These are phyloP conservation scores for Onychostruthus taczanowskii DNA, from an alignment of 2,113 vertebrate genomes.

Conservation along the genomic window DNA sequence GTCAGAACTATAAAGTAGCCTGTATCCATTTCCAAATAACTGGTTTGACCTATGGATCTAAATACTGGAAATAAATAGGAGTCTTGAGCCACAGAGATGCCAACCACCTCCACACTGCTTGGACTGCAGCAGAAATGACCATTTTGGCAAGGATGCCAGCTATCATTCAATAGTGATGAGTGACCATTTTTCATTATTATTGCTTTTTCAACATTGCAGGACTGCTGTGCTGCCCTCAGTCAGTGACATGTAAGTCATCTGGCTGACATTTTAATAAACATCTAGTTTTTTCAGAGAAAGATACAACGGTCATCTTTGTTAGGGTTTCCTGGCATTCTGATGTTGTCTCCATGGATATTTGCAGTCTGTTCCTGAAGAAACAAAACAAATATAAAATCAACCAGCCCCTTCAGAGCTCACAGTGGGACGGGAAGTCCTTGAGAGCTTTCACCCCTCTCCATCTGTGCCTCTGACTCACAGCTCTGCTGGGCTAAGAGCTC, in stretches of 20 bases:
- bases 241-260: not conserved
- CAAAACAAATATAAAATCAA: conserved; percentile 18
- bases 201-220: not conserved
- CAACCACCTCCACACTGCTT: not conserved
- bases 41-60: conserved; percentile 16
- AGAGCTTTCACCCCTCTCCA: not conserved
- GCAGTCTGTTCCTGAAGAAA: conserved; percentile 44
- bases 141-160: not conserved
- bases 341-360: conserved; percentile 31
- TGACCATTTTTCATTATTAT: not conserved
- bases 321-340: not conserved
- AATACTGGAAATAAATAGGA: not conserved
- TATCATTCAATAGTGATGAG: not conserved
- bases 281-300: conserved; percentile 11
- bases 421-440: not conserved
- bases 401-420: not conserved
- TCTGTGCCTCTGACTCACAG: not conserved
- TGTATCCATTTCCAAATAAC: conserved; percentile 37
- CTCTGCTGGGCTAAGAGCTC: not conserved
- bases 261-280: conserved; percentile 43
- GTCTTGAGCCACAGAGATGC: not conserved
- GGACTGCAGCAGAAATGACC: not conserved
- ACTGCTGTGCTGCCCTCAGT: not conserved
- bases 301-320: conserved; percentile 11
- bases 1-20: conserved; percentile 26